Percentiles rank a stretch among this genome's conserved stretches.
These are phyloP conservation scores for Eulemur albifrons DNA, from an alignment of 2,797 vertebrate species.

Conservation along the genomic window DNA sequence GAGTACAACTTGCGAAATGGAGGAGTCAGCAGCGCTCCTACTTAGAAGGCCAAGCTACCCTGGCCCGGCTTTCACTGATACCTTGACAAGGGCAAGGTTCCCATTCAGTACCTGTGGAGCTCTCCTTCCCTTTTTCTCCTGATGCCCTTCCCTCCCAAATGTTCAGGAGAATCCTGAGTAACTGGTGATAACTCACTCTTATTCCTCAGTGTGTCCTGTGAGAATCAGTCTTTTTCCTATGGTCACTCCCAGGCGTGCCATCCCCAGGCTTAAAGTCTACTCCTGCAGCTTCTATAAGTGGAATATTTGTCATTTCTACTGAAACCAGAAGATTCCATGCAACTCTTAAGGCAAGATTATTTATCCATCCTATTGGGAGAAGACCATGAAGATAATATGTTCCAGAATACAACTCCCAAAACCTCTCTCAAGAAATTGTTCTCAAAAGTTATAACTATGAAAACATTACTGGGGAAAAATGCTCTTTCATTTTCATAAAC, in stretches of 20 bases:
- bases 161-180: not conserved
- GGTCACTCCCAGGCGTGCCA: not conserved
- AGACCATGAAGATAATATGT: slow-evolving; percentile 39
- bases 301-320: slow-evolving; percentile 41
- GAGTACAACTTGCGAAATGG: not conserved
- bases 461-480: slow-evolving; percentile 40
- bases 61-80: not conserved
- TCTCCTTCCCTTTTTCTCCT: not conserved
- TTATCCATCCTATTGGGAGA: slow-evolving; percentile 22
- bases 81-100: not conserved
- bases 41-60: not conserved
- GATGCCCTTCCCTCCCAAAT: not conserved
- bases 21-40: not conserved
- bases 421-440: slow-evolving; percentile 60
- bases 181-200: not conserved
- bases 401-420: slow-evolving; percentile 56
- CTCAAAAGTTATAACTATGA: slow-evolving; percentile 37
- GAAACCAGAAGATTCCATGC: not conserved
- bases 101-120: not conserved
- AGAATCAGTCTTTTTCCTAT: not conserved
- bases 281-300: slow-evolving; percentile 9
- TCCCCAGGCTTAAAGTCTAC: not conserved
- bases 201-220: not conserved
- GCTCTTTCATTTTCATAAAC: slow-evolving; percentile 57
- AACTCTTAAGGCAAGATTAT: slow-evolving; percentile 44